Conservation (phyloP, 2,888 invertebrate species). For the Eupsilia transversa region DNA sequence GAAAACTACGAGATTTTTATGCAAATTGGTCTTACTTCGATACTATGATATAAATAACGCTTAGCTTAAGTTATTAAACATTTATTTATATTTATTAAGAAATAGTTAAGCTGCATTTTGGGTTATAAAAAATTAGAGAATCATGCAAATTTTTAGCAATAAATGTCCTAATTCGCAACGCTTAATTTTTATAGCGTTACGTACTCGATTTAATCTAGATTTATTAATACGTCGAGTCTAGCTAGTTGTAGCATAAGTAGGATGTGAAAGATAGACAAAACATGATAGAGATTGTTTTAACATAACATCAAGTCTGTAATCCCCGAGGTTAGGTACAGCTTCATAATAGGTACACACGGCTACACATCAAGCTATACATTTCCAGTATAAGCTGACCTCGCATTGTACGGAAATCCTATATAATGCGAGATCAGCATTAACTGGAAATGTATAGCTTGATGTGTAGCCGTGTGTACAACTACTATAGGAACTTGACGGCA, state of each 20-base stretch:
- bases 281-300: not conserved
- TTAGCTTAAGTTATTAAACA: not conserved
- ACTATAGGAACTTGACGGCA: too few species aligned
- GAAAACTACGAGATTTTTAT: slow-evolving; percentile 20
- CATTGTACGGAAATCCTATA: too few species aligned
- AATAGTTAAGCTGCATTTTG: slow-evolving; percentile 28
- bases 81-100: slow-evolving; percentile 5
- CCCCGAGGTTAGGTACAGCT: too few species aligned
- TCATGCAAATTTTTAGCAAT: slow-evolving; percentile 34
- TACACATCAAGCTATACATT: too few species aligned
- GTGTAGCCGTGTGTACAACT: too few species aligned
- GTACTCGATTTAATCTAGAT: slow-evolving; percentile 19
- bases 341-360: too few species aligned
- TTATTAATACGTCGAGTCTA: not conserved
- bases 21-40: slow-evolving; percentile 31
- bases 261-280: not conserved
- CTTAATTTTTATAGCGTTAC: slow-evolving; percentile 29
- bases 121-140: slow-evolving; percentile 21
- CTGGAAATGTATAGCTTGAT: too few species aligned
- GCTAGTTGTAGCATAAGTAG: not conserved
- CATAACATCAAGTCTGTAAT: too few species aligned
- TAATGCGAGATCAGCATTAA: too few species aligned
- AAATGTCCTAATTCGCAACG: slow-evolving; percentile 23
- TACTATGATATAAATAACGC: slow-evolving; percentile 3
- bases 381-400: too few species aligned